A percentile compares a stretch with the other conserved stretches of the same genome.
phyloP scores from a whole-genome alignment of 2,113 vertebrate genomes.

The Centrocercus urophasianus region DNA sequence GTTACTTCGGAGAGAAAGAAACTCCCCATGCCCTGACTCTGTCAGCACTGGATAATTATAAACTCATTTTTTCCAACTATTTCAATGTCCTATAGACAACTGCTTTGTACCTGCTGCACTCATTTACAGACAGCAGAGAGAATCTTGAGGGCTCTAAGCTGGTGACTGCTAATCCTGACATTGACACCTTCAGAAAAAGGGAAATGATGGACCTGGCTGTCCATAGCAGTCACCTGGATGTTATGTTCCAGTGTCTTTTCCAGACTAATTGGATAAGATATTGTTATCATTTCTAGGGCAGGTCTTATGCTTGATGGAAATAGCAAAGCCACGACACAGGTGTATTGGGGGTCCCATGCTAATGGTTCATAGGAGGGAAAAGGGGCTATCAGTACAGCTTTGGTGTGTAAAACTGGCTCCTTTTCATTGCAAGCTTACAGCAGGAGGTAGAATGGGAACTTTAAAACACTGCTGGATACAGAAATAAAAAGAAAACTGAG shows the following conservation, averaged over 20 bases:
- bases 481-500: constrained; percentile 14
- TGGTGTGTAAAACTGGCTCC: constrained; percentile 9
- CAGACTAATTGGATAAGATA: constrained; percentile 18
- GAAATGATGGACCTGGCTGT: not conserved
- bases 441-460: constrained; percentile 30
- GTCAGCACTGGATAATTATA: not conserved
- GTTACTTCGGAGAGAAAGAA: not conserved
- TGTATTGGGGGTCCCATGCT: constrained; percentile 16
- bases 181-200: not conserved
- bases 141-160: not conserved
- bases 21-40: not conserved
- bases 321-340: not conserved
- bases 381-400: not conserved
- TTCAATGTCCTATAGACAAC: not conserved
- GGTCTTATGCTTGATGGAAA: constrained; percentile 14
- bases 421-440: constrained; percentile 33
- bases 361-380: constrained; percentile 1
- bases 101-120: not conserved
- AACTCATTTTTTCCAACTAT: not conserved
- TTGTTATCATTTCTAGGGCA: not conserved
- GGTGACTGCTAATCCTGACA: not conserved
- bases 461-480: constrained; percentile 44
- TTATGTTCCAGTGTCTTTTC: not conserved
- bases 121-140: not conserved
- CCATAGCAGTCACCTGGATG: not conserved